phyloP scores from a whole-genome alignment of 2,888 invertebrate species.

The Petrolisthes manimaculis region DNA sequence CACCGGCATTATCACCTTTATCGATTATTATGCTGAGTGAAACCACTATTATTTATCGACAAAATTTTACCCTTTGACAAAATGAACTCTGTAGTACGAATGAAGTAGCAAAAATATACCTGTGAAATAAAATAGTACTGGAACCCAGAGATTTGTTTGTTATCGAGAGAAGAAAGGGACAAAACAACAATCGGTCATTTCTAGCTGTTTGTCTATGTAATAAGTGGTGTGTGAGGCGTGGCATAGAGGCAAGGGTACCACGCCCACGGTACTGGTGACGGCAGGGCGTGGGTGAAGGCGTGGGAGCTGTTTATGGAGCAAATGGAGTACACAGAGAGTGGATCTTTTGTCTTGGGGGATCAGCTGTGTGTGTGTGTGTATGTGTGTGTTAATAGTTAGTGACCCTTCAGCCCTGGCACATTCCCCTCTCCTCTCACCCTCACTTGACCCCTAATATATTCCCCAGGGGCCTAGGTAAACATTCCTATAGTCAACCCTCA shows the following conservation, averaged over 20 bases:
- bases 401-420: conserved; percentile 27
- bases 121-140: conserved; percentile 39
- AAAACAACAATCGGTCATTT: conserved; percentile 52
- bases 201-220: conserved; percentile 25
- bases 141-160: conserved; percentile 57
- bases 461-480: not conserved
- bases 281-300: not conserved
- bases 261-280: not conserved
- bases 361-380: conserved; percentile 49
- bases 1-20: not conserved
- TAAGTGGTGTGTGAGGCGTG: not conserved
- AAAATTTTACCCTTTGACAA: not conserved
- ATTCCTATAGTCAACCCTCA: not conserved
- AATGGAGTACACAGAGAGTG: not conserved
- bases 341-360: conserved; percentile 55
- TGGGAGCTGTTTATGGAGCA: not conserved
- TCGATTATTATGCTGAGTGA: conserved; percentile 24
- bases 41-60: conserved; percentile 15
- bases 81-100: not conserved
- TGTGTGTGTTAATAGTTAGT: conserved; percentile 9
- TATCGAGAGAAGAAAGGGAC: conserved; percentile 56
- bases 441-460: not conserved
- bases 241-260: not conserved
- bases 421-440: conserved; percentile 15
- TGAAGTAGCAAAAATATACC: not conserved